These are phyloP conservation scores for Phalacrocorax carbo DNA, from an alignment of 2,113 vertebrate species.

Conservation along the genomic window DNA sequence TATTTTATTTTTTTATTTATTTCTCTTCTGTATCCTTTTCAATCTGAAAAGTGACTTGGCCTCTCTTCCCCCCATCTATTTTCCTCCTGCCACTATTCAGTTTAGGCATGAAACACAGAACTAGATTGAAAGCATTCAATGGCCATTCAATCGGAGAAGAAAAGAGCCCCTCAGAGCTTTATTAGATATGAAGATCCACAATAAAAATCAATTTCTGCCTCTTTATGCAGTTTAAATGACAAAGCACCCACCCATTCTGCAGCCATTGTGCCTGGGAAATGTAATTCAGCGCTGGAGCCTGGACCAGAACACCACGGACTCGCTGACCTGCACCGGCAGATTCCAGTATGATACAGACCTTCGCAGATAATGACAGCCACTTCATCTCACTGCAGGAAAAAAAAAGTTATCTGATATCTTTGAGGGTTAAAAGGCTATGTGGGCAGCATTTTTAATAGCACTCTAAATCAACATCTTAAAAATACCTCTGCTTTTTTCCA, in stretches of 20 bases:
- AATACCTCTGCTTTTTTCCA: slow-evolving; percentile 62
- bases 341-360: slow-evolving; percentile 99
- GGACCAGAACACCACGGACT: slow-evolving; percentile 91
- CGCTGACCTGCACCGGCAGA: slow-evolving; percentile 94
- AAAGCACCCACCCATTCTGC: slow-evolving; percentile 98
- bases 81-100: slow-evolving; percentile 87
- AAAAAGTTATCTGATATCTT: slow-evolving; percentile 98
- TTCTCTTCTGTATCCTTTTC: slow-evolving; percentile 92
- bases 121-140: slow-evolving; percentile 99
- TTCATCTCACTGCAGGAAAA: slow-evolving; percentile 89
- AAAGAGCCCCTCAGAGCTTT: slow-evolving; percentile 99
- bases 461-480: slow-evolving; percentile 77
- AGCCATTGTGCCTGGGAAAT: slow-evolving; percentile 95
- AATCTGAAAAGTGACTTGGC: slow-evolving; percentile 85
- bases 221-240: slow-evolving; percentile 99
- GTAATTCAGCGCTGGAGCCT: slow-evolving; percentile 94
- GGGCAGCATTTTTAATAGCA: slow-evolving; percentile 90
- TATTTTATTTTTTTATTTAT: slow-evolving; percentile 88
- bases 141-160: slow-evolving; percentile 98
- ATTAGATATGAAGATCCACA: slow-evolving; percentile 99
- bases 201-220: slow-evolving; percentile 99
- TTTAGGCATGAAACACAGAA: slow-evolving; percentile 99
- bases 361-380: slow-evolving; percentile 97
- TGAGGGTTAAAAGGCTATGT: slow-evolving; percentile 92
- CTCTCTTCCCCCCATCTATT: slow-evolving; percentile 88